These are phyloP conservation scores for Thereva nobilitata DNA, from an alignment of 2,888 invertebrate genomes.

Conservation along the genomic window DNA sequence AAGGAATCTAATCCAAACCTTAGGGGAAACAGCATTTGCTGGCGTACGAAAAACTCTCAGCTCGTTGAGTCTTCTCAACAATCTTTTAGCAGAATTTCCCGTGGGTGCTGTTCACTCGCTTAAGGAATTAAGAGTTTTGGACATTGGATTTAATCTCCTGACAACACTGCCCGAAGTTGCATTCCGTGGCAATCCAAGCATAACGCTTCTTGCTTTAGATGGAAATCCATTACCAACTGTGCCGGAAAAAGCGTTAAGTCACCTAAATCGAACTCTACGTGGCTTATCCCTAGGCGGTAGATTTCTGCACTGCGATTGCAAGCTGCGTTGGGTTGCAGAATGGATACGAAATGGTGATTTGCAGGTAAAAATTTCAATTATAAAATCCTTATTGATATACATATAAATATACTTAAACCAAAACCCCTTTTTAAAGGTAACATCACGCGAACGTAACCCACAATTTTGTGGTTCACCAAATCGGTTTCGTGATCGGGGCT, in stretches of 20 bases:
- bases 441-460: slow-evolving; percentile 87
- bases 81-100: slow-evolving; percentile 85
- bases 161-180: slow-evolving; percentile 79
- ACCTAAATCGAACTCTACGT: slow-evolving; percentile 79
- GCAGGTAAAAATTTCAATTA: slow-evolving; percentile 62
- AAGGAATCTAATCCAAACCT: slow-evolving; percentile 79
- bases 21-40: slow-evolving; percentile 75
- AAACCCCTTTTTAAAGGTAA: slow-evolving; percentile 62
- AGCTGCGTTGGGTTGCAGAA: slow-evolving; percentile 84
- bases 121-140: slow-evolving; percentile 81
- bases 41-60: slow-evolving; percentile 82
- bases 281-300: slow-evolving; percentile 87
- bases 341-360: slow-evolving; percentile 87
- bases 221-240: slow-evolving; percentile 88
- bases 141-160: slow-evolving; percentile 89
- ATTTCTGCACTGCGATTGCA: slow-evolving; percentile 87
- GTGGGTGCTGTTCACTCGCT: slow-evolving; percentile 76
- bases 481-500: slow-evolving; percentile 77
- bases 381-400: background rate
- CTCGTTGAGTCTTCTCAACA: slow-evolving; percentile 86
- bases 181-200: slow-evolving; percentile 79
- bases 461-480: slow-evolving; percentile 89
- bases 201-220: slow-evolving; percentile 85
- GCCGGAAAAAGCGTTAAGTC: slow-evolving; percentile 75
- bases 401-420: background rate